A percentile compares a stretch with the other conserved stretches of the same genome.
phyloP scores from a whole-genome alignment of 2,888 invertebrate species.

The Odontomyia ornata region DNA sequence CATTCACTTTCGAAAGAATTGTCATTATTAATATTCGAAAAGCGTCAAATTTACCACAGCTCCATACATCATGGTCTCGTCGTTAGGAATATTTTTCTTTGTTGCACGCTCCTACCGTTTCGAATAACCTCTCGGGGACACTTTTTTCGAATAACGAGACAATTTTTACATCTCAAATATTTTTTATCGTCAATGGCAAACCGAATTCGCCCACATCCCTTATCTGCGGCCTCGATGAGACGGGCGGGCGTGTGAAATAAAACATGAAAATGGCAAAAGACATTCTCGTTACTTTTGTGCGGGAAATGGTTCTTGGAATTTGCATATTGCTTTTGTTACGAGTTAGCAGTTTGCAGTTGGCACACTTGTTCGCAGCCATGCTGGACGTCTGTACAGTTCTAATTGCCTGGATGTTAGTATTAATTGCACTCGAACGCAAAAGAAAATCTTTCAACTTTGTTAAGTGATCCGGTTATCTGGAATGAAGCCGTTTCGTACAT shows the following conservation, averaged over 20 bases:
- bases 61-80: slow-evolving; percentile 44
- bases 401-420: slow-evolving; percentile 39
- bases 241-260: slow-evolving; percentile 15
- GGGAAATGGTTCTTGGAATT: slow-evolving; percentile 20
- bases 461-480: slow-evolving; percentile 30
- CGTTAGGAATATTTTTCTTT: slow-evolving; percentile 34
- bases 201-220: slow-evolving; percentile 19
- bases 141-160: slow-evolving; percentile 42
- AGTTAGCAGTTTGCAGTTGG: background rate
- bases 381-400: slow-evolving; percentile 4
- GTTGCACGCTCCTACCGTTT: background rate
- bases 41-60: slow-evolving; percentile 48
- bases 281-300: slow-evolving; percentile 28
- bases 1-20: slow-evolving; percentile 43
- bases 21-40: slow-evolving; percentile 50
- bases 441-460: slow-evolving; percentile 18
- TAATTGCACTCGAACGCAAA: slow-evolving; percentile 34
- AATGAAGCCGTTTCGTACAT: slow-evolving; percentile 29
- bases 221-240: background rate
- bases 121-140: slow-evolving; percentile 33
- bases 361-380: background rate
- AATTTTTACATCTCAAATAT: slow-evolving; percentile 38
- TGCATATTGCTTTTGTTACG: slow-evolving; percentile 20
- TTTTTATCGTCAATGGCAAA: slow-evolving; percentile 23
- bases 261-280: background rate